Evolutionary conservation across 23 tunicate species (phyloP).

Genomic region (Oikopleura albicans): DNA sequence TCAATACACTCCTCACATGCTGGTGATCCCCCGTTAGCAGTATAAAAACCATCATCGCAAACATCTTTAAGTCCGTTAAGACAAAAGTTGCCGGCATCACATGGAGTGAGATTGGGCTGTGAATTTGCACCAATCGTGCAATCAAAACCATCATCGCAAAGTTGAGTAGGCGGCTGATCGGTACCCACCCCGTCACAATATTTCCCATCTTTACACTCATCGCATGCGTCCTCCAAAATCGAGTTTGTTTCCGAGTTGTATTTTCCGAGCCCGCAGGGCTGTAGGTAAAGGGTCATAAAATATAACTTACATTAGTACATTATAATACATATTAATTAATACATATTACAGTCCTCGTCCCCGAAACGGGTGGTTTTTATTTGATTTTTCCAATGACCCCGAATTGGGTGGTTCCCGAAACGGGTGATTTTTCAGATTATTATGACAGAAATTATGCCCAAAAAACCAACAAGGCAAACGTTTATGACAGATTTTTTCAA

Average conservation of each 20-base stretch:
- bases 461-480: too few species aligned
- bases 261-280: neutral
- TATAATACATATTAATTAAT: too few species aligned
- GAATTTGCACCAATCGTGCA: constrained; percentile 47
- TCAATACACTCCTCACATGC: neutral
- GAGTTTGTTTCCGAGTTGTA: neutral
- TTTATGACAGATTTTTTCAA: too few species aligned
- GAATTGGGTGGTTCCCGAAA: too few species aligned
- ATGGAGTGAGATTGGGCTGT: constrained; percentile 30
- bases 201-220: constrained; percentile 39
- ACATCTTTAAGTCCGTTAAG: constrained; percentile 42
- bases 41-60: constrained; percentile 49
- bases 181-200: constrained; percentile 30
- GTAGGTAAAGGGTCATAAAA: too few species aligned
- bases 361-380: too few species aligned
- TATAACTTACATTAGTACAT: too few species aligned
- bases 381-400: too few species aligned
- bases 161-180: constrained; percentile 21
- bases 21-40: constrained; percentile 64
- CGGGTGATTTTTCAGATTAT: too few species aligned
- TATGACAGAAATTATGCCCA: too few species aligned
- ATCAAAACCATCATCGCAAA: constrained; percentile 59
- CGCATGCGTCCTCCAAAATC: constrained; percentile 19
- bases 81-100: constrained; percentile 60
- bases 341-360: too few species aligned